Evolutionary conservation across 2,113 vertebrate species (phyloP).

Genomic region (Ceyx margarethae): DNA sequence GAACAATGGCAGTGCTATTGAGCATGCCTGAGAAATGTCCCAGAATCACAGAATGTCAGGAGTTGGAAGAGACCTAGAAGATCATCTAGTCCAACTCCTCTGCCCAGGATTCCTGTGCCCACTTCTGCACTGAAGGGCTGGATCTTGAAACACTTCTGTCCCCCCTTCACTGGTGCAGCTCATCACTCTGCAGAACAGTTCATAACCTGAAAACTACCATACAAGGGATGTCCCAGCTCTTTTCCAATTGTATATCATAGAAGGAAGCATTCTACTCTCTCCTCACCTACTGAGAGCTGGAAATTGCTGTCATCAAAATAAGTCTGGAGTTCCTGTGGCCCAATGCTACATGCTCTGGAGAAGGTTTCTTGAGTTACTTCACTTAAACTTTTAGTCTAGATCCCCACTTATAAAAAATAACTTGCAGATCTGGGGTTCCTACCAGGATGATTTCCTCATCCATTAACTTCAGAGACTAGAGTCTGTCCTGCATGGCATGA

Average conservation of each 20-base stretch:
- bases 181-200: not conserved
- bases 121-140: not conserved
- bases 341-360: not conserved
- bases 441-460: not conserved
- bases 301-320: not conserved
- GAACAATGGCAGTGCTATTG: not conserved
- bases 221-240: not conserved
- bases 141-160: not conserved
- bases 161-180: not conserved
- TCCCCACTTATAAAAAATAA: not conserved
- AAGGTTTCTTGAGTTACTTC: not conserved
- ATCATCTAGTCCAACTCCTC: too few species aligned
- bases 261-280: not conserved
- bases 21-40: not conserved
- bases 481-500: not conserved
- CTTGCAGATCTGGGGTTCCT: not conserved
- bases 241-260: not conserved
- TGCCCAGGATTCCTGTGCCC: not conserved
- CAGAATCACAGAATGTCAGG: too few species aligned
- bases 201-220: not conserved
- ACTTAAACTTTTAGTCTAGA: not conserved
- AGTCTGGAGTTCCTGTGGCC: not conserved
- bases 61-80: too few species aligned
- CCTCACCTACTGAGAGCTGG: not conserved
- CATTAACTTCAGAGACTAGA: not conserved